Percentiles rank a stretch among this genome's conserved stretches.
phyloP scores from a whole-genome alignment of 2,113 vertebrate genomes.

The Eublepharis macularius region DNA sequence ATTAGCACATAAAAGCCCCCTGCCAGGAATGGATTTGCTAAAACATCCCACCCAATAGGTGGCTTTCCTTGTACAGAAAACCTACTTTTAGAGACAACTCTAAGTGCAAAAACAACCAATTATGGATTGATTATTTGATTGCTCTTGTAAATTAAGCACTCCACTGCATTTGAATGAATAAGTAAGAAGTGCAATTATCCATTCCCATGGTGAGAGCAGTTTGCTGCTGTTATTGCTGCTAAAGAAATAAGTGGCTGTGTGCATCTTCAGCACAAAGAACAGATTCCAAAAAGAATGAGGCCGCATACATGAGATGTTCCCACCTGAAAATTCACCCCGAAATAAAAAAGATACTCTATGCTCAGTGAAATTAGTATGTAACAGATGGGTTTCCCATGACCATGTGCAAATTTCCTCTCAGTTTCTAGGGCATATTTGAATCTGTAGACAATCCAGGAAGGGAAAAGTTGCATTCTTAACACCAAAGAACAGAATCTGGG shows the following conservation, averaged over 20 bases:
- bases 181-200: neutral
- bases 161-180: neutral
- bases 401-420: neutral
- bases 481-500: neutral
- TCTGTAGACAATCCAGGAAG: neutral
- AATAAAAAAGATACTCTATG: neutral
- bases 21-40: neutral
- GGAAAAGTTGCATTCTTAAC: neutral
- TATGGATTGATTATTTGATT: constrained; percentile 10
- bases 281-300: neutral
- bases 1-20: neutral
- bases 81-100: rapidly evolving
- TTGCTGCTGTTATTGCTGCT: neutral
- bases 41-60: neutral
- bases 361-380: neutral
- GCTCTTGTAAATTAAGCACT: neutral
- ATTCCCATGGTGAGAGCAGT: neutral
- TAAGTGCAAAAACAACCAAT: neutral
- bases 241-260: neutral
- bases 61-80: neutral
- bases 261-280: neutral
- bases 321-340: neutral
- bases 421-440: neutral
- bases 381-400: neutral
- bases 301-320: neutral